Conservation (phyloP, 2,888 invertebrate genomes). For the Rhopalosiphum nymphaeae region DNA sequence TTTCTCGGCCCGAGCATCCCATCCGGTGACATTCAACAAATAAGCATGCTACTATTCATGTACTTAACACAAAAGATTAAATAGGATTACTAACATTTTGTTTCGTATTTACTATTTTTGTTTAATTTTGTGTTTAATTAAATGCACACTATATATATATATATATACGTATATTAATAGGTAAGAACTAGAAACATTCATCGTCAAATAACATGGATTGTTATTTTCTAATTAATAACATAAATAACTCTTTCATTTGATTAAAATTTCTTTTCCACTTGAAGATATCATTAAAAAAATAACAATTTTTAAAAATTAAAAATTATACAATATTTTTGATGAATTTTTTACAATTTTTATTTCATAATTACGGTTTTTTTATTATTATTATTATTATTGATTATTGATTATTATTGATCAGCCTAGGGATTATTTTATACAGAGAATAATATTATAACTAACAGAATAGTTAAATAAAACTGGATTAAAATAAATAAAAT, state of each 20-base stretch:
- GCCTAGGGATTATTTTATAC: background rate
- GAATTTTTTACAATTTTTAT: background rate
- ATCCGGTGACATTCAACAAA: constrained; percentile 45
- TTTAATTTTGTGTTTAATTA: constrained; percentile 10
- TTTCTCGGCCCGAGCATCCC: constrained; percentile 42
- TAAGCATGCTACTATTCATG: constrained; percentile 38
- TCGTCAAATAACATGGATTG: background rate
- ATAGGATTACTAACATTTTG: constrained; percentile 28
- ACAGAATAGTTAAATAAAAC: background rate
- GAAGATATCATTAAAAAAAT: background rate
- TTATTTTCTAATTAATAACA: constrained; percentile 6
- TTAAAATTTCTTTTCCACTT: background rate
- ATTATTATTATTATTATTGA: too few relatives aligned
- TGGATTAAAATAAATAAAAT: background rate
- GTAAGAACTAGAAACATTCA: background rate
- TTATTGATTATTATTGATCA: background rate
- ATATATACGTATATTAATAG: background rate
- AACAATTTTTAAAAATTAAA: background rate
- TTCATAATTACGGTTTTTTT: background rate
- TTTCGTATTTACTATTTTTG: background rate
- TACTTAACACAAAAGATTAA: constrained; percentile 22
- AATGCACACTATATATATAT: background rate
- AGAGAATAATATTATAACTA: too few relatives aligned
- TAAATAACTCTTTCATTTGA: background rate
- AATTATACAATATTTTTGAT: background rate